Percentiles rank a stretch among this genome's conserved stretches.
phyloP scores from a whole-genome alignment of 37 sponge, comb jelly and placozoan species.

The Amphimedon queenslandica region DNA sequence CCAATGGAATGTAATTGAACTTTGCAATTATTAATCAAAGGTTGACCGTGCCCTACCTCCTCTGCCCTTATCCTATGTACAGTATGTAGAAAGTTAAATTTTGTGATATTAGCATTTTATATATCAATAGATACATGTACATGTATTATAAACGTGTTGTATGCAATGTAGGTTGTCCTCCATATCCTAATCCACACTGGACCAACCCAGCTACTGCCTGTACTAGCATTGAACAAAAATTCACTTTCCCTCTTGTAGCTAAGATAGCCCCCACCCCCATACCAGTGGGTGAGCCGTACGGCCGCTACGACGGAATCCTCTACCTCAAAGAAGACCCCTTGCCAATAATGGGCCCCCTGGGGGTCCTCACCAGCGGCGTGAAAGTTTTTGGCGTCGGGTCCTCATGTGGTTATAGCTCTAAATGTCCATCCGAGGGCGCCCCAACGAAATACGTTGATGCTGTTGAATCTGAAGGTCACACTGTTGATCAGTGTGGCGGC shows the following conservation, averaged over 20 bases:
- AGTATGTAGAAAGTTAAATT: too few relatives aligned
- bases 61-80: too few relatives aligned
- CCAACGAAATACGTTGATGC: slow-evolving; percentile 65
- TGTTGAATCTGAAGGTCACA: slow-evolving; percentile 72
- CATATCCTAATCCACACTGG: slow-evolving; percentile 55
- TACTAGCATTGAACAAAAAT: slow-evolving; percentile 1
- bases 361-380: slow-evolving; percentile 59
- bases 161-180: slow-evolving; percentile 51
- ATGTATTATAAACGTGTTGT: too few relatives aligned
- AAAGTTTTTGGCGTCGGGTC: slow-evolving; percentile 72
- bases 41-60: too few relatives aligned
- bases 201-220: slow-evolving; percentile 49
- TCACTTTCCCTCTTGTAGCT: slow-evolving; percentile 31
- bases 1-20: too few relatives aligned
- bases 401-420: slow-evolving; percentile 61
- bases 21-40: too few relatives aligned
- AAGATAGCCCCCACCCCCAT: slow-evolving; percentile 23
- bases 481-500: slow-evolving; percentile 56
- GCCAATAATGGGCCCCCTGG: slow-evolving; percentile 53
- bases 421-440: slow-evolving; percentile 43
- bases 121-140: too few relatives aligned
- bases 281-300: slow-evolving; percentile 33
- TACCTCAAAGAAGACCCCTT: slow-evolving; percentile 61
- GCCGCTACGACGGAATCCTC: slow-evolving; percentile 21
- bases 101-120: too few relatives aligned